Evolutionary conservation across 2,113 vertebrate genomes (phyloP).

Genomic region (Lampris incognitus): DNA sequence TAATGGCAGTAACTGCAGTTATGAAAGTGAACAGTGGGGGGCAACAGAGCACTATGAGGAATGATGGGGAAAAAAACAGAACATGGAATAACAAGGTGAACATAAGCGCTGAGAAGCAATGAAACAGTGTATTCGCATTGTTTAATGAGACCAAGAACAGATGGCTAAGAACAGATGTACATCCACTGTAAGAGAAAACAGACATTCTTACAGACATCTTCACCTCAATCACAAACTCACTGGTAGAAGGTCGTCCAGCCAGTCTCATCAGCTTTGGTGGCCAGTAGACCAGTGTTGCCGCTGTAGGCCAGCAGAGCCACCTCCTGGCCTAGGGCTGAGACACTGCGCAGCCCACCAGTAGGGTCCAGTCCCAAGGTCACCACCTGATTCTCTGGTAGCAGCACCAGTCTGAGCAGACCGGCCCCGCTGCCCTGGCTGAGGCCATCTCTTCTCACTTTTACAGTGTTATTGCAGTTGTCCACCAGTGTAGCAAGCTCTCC

Average conservation of each 20-base stretch:
- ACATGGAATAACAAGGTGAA: slow-evolving; percentile 10
- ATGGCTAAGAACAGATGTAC: neutral
- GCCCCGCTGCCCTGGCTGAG: slow-evolving; percentile 79
- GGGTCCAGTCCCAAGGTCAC: slow-evolving; percentile 92
- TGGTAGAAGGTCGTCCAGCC: slow-evolving; percentile 99
- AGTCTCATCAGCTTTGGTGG: slow-evolving; percentile 97
- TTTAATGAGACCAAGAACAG: neutral
- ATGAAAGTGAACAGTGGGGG: slow-evolving; percentile 62
- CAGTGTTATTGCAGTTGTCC: slow-evolving; percentile 94
- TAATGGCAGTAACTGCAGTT: slow-evolving; percentile 32
- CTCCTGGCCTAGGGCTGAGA: slow-evolving; percentile 91
- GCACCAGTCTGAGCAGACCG: slow-evolving; percentile 90
- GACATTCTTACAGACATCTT: slow-evolving; percentile 9
- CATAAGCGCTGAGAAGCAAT: slow-evolving; percentile 4
- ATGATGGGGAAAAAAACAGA: neutral
- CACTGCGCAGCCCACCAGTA: slow-evolving; percentile 90
- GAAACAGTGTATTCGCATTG: slow-evolving; percentile 22
- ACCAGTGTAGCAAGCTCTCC: slow-evolving; percentile 87
- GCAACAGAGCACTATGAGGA: slow-evolving; percentile 51
- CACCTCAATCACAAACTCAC: slow-evolving; percentile 83
- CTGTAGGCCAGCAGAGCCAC: slow-evolving; percentile 95
- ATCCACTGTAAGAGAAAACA: slow-evolving; percentile 14
- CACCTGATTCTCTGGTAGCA: slow-evolving; percentile 96
- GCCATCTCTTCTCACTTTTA: slow-evolving; percentile 92
- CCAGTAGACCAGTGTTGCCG: slow-evolving; percentile 92